Evolutionary conservation across 2,888 invertebrate species (phyloP).

Genomic region (Congeria kusceri): DNA sequence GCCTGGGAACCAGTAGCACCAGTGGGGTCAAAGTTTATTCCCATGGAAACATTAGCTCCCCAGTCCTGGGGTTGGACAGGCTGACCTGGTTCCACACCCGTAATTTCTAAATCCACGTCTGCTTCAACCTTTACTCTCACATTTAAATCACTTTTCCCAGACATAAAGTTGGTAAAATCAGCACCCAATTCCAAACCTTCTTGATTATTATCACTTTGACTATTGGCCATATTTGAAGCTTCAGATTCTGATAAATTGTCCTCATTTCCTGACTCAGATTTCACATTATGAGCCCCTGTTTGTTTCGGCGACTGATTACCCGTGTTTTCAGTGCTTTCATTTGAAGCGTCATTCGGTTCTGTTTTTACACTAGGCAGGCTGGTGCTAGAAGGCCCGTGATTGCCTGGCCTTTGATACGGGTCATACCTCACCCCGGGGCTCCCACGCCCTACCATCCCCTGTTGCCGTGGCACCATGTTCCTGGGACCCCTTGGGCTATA

Average conservation of each 20-base stretch:
- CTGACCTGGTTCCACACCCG: slow-evolving; percentile 53
- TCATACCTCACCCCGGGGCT: slow-evolving; percentile 28
- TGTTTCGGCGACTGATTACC: slow-evolving; percentile 15
- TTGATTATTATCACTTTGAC: slow-evolving; percentile 23
- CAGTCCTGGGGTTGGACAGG: slow-evolving; percentile 38
- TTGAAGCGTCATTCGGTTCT: slow-evolving; percentile 38
- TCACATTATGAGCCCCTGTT: slow-evolving; percentile 23
- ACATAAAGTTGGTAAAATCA: slow-evolving; percentile 46
- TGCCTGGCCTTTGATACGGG: slow-evolving; percentile 10
- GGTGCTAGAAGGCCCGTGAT: slow-evolving; percentile 14
- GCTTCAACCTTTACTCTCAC: slow-evolving; percentile 56
- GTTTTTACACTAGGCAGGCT: slow-evolving; percentile 42
- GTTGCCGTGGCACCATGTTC: slow-evolving; percentile 4
- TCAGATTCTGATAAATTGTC: slow-evolving; percentile 37
- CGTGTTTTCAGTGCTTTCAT: slow-evolving; percentile 28
- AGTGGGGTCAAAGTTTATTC: slow-evolving; percentile 39
- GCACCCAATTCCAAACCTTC: slow-evolving; percentile 40
- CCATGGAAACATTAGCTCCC: slow-evolving; percentile 37
- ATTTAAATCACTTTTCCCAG: slow-evolving; percentile 17
- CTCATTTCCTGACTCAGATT: slow-evolving; percentile 14
- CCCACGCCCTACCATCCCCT: slow-evolving; percentile 12
- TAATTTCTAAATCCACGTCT: slow-evolving; percentile 56
- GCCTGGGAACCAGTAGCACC: slow-evolving; percentile 48
- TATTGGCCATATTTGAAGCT: slow-evolving; percentile 27
- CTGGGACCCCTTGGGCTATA: slow-evolving; percentile 13